phyloP scores from a whole-genome alignment of 64 coral and sea anemone species.

The Catalaphyllia jardinei region DNA sequence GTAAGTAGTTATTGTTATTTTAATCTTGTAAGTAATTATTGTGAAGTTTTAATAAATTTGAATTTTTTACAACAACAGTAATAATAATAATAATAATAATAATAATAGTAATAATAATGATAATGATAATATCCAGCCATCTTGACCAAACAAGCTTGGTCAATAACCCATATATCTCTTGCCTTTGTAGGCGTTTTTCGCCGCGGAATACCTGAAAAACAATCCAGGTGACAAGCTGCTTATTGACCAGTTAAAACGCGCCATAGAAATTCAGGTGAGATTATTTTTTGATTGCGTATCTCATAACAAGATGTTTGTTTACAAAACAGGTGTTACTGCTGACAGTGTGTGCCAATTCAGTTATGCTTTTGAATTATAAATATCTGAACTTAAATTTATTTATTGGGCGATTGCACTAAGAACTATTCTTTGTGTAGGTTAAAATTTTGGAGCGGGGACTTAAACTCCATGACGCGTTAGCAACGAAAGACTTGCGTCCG shows the following conservation, averaged over 20 bases:
- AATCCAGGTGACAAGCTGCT: conserved; percentile 68
- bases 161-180: too few species aligned
- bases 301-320: neutral
- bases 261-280: conserved; percentile 74
- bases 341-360: neutral
- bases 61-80: too few species aligned
- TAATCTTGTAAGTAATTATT: too few species aligned
- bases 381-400: neutral
- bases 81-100: too few species aligned
- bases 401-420: too few species aligned
- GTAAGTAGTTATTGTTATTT: too few species aligned
- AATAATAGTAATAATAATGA: too few species aligned
- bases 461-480: conserved; percentile 61
- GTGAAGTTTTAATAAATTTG: too few species aligned
- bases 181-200: conserved; percentile 64
- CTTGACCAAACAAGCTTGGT: too few species aligned
- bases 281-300: neutral
- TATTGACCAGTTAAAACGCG: conserved; percentile 47
- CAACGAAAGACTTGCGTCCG: conserved; percentile 63
- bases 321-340: neutral
- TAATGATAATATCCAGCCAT: too few species aligned
- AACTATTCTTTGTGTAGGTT: conserved; percentile 29
- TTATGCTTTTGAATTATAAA: neutral
- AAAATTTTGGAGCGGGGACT: conserved; percentile 69
- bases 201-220: conserved; percentile 46